phyloP scores from a whole-genome alignment of 2,113 vertebrate species.

The Crotophaga sulcirostris region DNA sequence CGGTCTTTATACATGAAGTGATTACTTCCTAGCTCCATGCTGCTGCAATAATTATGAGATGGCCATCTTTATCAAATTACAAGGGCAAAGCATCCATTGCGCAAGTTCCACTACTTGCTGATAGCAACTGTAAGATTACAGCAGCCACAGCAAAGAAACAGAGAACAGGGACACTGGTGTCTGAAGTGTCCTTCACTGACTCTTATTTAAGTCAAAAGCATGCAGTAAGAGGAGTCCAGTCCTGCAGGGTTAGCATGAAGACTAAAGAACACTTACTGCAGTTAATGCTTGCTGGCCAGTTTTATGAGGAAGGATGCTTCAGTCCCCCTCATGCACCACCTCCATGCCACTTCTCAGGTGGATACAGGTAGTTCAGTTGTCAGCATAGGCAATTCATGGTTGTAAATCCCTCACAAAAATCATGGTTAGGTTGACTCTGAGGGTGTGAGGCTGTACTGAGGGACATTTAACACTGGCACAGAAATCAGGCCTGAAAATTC shows the following conservation, averaged over 20 bases:
- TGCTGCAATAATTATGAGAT: not conserved
- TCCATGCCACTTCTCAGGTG: not conserved
- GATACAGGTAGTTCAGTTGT: not conserved
- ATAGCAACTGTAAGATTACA: not conserved
- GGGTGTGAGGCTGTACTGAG: not conserved
- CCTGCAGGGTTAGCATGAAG: not conserved
- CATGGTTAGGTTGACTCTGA: not conserved
- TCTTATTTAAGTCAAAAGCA: not conserved
- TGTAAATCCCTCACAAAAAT: not conserved
- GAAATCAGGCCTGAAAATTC: not conserved
- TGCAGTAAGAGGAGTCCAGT: not conserved
- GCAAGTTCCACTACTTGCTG: not conserved
- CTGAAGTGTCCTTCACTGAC: not conserved
- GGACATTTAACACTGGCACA: not conserved
- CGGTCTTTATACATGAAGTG: not conserved
- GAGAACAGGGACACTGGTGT: not conserved
- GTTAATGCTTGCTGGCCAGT: not conserved
- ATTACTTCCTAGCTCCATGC: not conserved
- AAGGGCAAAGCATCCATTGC: not conserved
- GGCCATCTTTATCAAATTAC: not conserved
- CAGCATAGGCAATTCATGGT: not conserved
- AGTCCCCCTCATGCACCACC: rapidly evolving
- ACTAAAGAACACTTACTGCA: not conserved
- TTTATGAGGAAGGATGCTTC: not conserved
- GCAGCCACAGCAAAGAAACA: not conserved